These are phyloP conservation scores for Acleris literana DNA, from an alignment of 2,888 invertebrate species.

Conservation along the genomic window DNA sequence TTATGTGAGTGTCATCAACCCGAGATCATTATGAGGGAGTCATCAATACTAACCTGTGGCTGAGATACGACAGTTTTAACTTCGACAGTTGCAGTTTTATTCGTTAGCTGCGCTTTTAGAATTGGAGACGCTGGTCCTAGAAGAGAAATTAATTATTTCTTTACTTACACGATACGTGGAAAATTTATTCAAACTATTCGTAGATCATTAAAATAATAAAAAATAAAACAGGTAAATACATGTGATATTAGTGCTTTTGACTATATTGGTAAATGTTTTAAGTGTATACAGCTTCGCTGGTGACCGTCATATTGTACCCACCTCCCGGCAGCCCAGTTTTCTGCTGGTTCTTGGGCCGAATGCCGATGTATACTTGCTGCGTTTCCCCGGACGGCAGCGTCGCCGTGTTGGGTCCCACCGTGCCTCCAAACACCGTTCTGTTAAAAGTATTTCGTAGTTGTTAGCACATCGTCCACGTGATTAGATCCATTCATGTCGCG, in stretches of 20 bases:
- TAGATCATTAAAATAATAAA: not conserved
- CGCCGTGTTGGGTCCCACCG: constrained; percentile 90
- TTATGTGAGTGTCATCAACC: too few relatives aligned
- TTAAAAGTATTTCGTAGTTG: not conserved
- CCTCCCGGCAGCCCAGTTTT: constrained; percentile 58
- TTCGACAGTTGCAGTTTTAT: constrained; percentile 62
- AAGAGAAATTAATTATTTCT: constrained; percentile 24
- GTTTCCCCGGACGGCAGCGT: constrained; percentile 85
- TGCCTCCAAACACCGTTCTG: constrained; percentile 92
- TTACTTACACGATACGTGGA: too few relatives aligned
- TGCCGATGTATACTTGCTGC: constrained; percentile 83
- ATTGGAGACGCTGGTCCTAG: constrained; percentile 90
- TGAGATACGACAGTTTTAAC: constrained; percentile 60
- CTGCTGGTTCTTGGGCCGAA: constrained; percentile 59
- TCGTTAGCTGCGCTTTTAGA: constrained; percentile 92
- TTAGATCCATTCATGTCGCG: too few relatives aligned
- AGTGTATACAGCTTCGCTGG: too few relatives aligned
- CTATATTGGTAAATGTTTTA: too few relatives aligned
- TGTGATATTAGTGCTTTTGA: too few relatives aligned
- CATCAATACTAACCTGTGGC: constrained; percentile 52
- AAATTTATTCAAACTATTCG: not conserved
- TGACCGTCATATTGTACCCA: constrained; percentile 38
- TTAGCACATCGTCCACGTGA: too few relatives aligned
- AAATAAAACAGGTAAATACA: too few relatives aligned
- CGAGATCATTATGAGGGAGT: too few relatives aligned